phyloP scores from a whole-genome alignment of 2,797 vertebrate species.

The Psittacula derbiana region DNA sequence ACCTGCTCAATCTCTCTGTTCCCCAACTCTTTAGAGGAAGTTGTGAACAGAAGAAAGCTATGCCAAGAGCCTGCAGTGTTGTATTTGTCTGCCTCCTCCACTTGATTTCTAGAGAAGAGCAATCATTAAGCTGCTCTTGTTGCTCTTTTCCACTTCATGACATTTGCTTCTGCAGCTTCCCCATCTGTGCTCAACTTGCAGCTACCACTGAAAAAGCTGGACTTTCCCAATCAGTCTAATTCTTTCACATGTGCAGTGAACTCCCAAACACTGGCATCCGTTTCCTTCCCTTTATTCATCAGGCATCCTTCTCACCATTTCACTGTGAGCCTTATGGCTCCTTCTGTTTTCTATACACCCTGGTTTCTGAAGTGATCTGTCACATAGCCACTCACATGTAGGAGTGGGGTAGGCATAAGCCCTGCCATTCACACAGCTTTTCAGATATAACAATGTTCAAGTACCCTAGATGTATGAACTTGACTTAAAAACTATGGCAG shows the following conservation, averaged over 20 bases:
- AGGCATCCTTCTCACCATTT: neutral
- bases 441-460: neutral
- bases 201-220: neutral
- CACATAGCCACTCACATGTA: neutral
- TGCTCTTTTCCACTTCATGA: neutral
- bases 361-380: neutral
- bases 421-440: neutral
- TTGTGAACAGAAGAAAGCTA: neutral
- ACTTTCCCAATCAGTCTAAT: neutral
- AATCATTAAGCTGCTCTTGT: neutral
- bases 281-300: neutral
- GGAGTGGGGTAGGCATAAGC: neutral
- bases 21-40: no score
- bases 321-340: neutral
- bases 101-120: neutral
- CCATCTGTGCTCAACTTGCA: neutral
- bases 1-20: neutral
- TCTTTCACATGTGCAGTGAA: neutral
- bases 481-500: neutral
- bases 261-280: fast-evolving
- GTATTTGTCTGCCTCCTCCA: neutral
- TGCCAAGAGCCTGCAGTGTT: neutral
- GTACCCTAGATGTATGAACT: neutral
- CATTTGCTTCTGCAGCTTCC: neutral
- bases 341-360: neutral